Conservation (phyloP, 2,797 vertebrate genomes). For the Anguilla marmorata region DNA sequence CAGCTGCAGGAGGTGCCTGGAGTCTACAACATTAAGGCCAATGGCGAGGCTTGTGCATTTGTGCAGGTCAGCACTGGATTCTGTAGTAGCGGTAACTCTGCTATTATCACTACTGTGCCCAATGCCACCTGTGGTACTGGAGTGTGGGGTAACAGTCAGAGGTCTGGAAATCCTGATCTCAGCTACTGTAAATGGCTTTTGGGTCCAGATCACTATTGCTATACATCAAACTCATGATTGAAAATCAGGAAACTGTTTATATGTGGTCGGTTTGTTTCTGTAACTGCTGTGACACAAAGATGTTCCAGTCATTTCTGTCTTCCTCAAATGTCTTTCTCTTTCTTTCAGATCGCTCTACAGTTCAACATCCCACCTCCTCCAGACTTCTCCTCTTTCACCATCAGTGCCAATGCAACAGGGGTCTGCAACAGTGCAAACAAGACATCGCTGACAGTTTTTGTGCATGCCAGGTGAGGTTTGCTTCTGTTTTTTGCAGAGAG, state of each 20-base stretch:
- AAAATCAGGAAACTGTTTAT: not conserved
- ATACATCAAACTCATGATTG: not conserved
- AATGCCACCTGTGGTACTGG: not conserved
- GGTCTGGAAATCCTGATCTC: not conserved
- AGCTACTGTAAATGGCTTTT: not conserved
- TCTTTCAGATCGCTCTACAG: slow-evolving; percentile 64
- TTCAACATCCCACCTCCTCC: slow-evolving; percentile 72
- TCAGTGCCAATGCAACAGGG: slow-evolving; percentile 45
- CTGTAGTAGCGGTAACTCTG: not conserved
- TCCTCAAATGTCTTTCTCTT: not conserved
- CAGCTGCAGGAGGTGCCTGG: slow-evolving; percentile 59
- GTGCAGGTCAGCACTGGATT: slow-evolving; percentile 68
- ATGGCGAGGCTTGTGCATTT: slow-evolving; percentile 69
- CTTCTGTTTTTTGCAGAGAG: not conserved
- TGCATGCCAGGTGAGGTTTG: slow-evolving; percentile 58
- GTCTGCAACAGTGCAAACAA: slow-evolving; percentile 51
- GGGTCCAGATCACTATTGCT: not conserved
- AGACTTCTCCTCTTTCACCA: slow-evolving; percentile 61
- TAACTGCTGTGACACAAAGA: not conserved
- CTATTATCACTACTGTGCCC: not conserved
- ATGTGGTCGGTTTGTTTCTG: not conserved
- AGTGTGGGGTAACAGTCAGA: not conserved
- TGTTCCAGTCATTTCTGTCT: not conserved
- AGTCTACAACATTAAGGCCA: slow-evolving; percentile 65
- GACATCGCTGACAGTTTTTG: slow-evolving; percentile 49